Conservation (phyloP, 2,113 vertebrate genomes). For the Periophthalmodon schlosseri region DNA sequence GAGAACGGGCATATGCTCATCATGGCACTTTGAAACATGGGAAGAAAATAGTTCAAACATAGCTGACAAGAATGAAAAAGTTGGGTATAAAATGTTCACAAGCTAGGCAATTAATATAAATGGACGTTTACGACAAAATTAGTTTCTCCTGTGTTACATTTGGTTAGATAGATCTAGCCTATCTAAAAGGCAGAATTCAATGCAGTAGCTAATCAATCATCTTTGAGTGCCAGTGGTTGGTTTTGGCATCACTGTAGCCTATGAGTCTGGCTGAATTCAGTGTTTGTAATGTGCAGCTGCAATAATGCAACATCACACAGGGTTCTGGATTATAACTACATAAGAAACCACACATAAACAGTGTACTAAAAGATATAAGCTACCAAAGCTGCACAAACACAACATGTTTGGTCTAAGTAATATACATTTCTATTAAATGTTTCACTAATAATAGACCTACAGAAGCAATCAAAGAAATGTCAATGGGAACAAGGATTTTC, state of each 20-base stretch:
- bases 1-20: not conserved
- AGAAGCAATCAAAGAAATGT: not conserved
- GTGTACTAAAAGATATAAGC: too few relatives aligned
- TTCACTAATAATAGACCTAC: not conserved
- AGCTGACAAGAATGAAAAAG: not conserved
- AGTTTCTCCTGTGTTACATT: not conserved
- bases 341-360: too few relatives aligned
- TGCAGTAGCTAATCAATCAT: not conserved
- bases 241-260: not conserved
- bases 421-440: not conserved
- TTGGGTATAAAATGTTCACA: not conserved
- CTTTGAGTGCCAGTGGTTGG: not conserved
- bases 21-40: not conserved
- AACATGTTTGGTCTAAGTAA: not conserved
- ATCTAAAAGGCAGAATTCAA: not conserved
- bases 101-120: not conserved
- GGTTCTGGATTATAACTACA: too few relatives aligned
- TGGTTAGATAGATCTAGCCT: not conserved
- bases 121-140: too few relatives aligned
- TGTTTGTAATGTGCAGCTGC: not conserved
- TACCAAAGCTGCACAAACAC: not conserved
- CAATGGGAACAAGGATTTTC: conserved; percentile 4
- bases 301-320: not conserved
- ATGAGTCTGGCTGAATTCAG: not conserved
- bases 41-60: not conserved